phyloP scores from a whole-genome alignment of 2,888 invertebrate genomes.

The Chirona hameri region DNA sequence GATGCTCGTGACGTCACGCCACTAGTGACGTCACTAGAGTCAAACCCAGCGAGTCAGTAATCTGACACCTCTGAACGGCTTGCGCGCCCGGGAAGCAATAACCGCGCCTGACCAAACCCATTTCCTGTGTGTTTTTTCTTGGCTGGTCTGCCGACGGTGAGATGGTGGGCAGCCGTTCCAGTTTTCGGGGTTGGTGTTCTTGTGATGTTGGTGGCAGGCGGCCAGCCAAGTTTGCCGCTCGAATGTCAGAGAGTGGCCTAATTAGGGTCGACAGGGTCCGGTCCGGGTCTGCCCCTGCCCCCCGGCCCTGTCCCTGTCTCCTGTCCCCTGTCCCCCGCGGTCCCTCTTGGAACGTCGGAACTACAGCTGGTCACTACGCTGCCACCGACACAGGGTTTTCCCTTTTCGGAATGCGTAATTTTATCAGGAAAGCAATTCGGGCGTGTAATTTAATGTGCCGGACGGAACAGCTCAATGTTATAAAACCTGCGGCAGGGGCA shows the following conservation, averaged over 20 bases:
- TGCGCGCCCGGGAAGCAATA: background rate
- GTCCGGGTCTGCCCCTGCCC: background rate
- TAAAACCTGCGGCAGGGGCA: background rate
- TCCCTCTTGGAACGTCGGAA: background rate
- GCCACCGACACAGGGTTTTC: background rate
- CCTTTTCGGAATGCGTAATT: conserved; percentile 2
- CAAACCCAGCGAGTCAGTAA: too few relatives aligned
- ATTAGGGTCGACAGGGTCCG: background rate
- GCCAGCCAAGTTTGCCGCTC: background rate
- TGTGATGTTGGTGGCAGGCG: background rate
- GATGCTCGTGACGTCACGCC: too few relatives aligned
- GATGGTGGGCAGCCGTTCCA: too few relatives aligned
- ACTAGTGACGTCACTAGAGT: too few relatives aligned
- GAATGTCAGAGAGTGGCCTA: background rate
- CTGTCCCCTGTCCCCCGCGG: too few relatives aligned
- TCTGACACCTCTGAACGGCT: too few relatives aligned
- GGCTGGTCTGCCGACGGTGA: too few relatives aligned
- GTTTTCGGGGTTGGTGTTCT: too few relatives aligned
- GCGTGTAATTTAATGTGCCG: conserved; percentile 27
- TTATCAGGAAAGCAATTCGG: background rate
- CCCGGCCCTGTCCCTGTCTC: too few relatives aligned
- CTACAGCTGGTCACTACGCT: background rate
- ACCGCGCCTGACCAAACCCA: conserved; percentile 5
- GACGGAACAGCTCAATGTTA: conserved; percentile 27
- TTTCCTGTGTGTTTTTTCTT: background rate